A percentile compares a stretch with the other conserved stretches of the same genome.
These are phyloP conservation scores for Tiliqua scincoides DNA, from an alignment of 2,113 vertebrate species.

Conservation along the genomic window DNA sequence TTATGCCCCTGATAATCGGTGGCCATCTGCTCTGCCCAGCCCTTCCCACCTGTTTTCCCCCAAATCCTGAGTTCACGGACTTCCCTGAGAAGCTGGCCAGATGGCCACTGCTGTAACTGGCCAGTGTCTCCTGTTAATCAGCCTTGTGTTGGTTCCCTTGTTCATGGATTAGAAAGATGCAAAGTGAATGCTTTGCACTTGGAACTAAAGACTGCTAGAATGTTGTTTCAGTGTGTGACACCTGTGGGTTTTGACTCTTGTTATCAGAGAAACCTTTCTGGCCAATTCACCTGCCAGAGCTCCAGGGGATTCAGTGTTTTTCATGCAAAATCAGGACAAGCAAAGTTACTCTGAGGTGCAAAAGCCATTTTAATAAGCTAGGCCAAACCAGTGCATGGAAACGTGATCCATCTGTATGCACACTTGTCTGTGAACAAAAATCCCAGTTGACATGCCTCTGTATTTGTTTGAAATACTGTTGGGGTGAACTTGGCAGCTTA, in stretches of 20 bases:
- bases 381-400: neutral
- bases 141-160: conserved; percentile 10
- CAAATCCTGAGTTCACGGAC: conserved; percentile 62
- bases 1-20: conserved; percentile 61
- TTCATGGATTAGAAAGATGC: neutral
- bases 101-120: conserved; percentile 46
- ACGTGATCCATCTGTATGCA: neutral
- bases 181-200: too few relatives aligned
- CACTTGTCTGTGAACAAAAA: neutral
- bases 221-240: too few relatives aligned
- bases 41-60: conserved; percentile 77
- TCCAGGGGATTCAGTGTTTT: too few relatives aligned
- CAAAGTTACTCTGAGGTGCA: neutral
- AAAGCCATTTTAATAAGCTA: neutral
- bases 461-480: neutral
- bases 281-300: neutral
- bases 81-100: conserved; percentile 66
- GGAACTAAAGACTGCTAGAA: too few relatives aligned
- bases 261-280: neutral
- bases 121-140: conserved; percentile 7
- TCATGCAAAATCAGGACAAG: neutral
- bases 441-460: neutral
- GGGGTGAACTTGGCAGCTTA: neutral
- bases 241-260: too few relatives aligned
- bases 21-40: conserved; percentile 60